Percentiles rank a stretch among this genome's conserved stretches.
Conservation (phyloP, 2,797 vertebrate species). For the Amblyraja radiata region DNA sequence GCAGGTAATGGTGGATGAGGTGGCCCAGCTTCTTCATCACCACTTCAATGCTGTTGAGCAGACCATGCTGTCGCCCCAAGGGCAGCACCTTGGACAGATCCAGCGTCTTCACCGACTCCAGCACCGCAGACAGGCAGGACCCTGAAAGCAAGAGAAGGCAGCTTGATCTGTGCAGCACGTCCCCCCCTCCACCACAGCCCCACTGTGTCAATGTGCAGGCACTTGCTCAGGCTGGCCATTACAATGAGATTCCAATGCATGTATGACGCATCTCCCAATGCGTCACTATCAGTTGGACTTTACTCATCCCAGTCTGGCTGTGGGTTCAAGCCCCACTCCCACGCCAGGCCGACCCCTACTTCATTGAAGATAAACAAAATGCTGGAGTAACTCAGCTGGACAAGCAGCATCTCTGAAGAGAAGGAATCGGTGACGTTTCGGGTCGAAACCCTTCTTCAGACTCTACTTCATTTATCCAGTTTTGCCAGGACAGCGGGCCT, state of each 20-base stretch:
- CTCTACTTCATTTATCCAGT: no score
- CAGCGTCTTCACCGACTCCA: conserved; percentile 61
- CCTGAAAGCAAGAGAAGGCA: conserved; percentile 52
- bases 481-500: no score
- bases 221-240: not conserved
- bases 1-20: conserved; percentile 71
- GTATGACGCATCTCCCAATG: not conserved
- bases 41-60: conserved; percentile 77
- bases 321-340: no score
- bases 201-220: not conserved
- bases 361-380: no score
- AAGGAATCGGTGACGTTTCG: no score
- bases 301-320: no score
- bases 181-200: not conserved
- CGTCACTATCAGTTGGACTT: no score
- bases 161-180: not conserved
- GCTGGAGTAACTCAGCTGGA: no score
- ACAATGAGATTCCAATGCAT: not conserved
- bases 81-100: conserved; percentile 74
- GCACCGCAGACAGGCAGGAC: conserved; percentile 68
- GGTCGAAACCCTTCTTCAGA: no score
- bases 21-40: conserved; percentile 85
- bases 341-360: no score
- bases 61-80: conserved; percentile 84
- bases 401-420: no score